Evolutionary conservation across 2,888 invertebrate species (phyloP).

Genomic region (Ichneumoninae sp.): DNA sequence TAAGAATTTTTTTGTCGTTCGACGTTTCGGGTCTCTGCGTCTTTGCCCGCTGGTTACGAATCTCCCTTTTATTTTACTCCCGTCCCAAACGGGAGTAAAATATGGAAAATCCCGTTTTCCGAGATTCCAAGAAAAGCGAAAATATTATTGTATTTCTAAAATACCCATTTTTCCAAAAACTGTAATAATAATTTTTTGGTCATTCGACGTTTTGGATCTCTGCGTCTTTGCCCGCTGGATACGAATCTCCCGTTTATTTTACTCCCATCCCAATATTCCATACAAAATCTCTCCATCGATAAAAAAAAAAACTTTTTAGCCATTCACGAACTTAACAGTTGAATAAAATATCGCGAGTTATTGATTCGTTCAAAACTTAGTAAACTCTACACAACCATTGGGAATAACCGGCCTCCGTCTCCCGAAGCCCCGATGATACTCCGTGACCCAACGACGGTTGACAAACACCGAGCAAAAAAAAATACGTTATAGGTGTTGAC

Average conservation of each 20-base stretch:
- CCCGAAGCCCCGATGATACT: conserved; percentile 31
- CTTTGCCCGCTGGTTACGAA: no score
- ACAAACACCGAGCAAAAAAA: conserved; percentile 42
- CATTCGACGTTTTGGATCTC: no score
- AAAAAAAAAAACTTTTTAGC: neutral
- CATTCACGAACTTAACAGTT: no score
- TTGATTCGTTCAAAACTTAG: neutral
- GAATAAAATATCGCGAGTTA: neutral
- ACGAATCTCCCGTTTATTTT: no score
- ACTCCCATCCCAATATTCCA: neutral
- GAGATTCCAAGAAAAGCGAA: neutral
- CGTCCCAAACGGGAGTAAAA: no score
- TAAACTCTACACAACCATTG: neutral
- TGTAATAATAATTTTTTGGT: no score
- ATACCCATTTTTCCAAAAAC: neutral
- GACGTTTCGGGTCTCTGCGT: no score
- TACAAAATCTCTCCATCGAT: neutral
- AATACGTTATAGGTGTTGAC: conserved; percentile 63
- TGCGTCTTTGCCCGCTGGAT: no score
- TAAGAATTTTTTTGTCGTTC: no score
- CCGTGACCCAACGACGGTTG: conserved; percentile 58
- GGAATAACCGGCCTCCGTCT: neutral
- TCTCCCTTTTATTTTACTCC: no score
- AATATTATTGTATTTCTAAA: neutral
- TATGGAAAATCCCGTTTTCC: neutral